These are phyloP conservation scores for Neria commutata DNA, from an alignment of 2,888 invertebrate species.

Conservation along the genomic window DNA sequence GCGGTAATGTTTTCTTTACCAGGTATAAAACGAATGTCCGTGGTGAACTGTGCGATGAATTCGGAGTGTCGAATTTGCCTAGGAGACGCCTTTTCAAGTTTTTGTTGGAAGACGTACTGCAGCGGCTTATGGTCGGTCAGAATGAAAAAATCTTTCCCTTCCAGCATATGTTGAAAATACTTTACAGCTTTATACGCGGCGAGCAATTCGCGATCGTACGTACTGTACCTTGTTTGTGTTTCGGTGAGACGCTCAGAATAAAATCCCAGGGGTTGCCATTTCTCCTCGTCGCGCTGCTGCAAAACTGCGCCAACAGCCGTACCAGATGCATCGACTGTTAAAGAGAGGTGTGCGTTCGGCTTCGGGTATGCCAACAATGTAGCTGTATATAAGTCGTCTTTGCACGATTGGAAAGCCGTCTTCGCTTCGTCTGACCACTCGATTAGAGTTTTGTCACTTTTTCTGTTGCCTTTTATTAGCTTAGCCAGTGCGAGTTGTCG, in stretches of 20 bases:
- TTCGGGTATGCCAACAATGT: conserved; percentile 17
- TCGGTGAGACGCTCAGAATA: conserved; percentile 4
- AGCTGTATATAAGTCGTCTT: conserved; percentile 17
- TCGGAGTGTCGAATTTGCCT: conserved; percentile 1
- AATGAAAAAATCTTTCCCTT: conserved; percentile 12
- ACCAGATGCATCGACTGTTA: conserved; percentile 28
- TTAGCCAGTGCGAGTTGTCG: conserved; percentile 25
- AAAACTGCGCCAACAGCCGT: conserved; percentile 26
- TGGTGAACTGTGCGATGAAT: not conserved
- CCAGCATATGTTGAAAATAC: conserved; percentile 19
- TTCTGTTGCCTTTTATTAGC: conserved; percentile 21
- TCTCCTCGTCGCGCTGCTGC: conserved; percentile 6
- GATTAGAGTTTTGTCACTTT: conserved; percentile 26
- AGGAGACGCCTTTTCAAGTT: conserved; percentile 16
- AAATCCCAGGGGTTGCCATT: conserved; percentile 8
- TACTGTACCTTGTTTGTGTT: conserved; percentile 14
- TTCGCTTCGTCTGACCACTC: conserved; percentile 23
- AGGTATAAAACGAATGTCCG: conserved; percentile 3
- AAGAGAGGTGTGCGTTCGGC: conserved; percentile 20
- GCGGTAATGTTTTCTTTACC: conserved; percentile 18
- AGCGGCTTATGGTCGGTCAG: conserved; percentile 2
- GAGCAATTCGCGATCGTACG: conserved; percentile 20
- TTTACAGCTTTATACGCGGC: conserved; percentile 19
- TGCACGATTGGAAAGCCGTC: conserved; percentile 27
- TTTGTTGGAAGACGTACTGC: conserved; percentile 15